These are phyloP conservation scores for Lepisosteus osseus DNA, from an alignment of 2,113 vertebrate species.

Conservation along the genomic window DNA sequence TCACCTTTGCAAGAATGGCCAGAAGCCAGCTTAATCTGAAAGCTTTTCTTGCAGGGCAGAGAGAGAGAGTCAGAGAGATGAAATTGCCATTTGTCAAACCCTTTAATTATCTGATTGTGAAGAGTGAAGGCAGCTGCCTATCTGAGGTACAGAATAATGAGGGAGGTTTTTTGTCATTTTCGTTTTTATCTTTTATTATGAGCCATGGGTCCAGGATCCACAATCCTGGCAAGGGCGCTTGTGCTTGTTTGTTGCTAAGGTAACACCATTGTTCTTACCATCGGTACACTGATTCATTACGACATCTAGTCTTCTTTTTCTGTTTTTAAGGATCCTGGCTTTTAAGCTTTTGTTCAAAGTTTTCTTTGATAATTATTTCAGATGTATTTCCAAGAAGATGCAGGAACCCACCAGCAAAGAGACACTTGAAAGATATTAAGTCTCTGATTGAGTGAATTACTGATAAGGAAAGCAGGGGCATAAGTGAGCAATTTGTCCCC, in stretches of 20 bases:
- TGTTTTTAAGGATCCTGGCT: background rate
- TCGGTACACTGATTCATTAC: background rate
- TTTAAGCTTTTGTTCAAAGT: background rate
- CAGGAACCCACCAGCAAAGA: background rate
- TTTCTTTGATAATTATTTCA: background rate
- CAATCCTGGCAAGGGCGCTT: constrained; percentile 10
- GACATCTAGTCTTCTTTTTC: background rate
- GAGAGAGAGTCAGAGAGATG: background rate
- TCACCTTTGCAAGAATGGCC: background rate
- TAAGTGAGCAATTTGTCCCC: background rate
- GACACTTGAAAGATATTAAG: background rate
- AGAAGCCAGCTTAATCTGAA: background rate
- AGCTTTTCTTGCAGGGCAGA: no score
- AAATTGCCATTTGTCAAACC: background rate
- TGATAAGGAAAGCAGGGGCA: background rate
- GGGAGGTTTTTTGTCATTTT: background rate
- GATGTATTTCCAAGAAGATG: background rate
- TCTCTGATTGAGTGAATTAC: background rate
- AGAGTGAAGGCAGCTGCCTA: background rate
- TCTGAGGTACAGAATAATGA: constrained; percentile 8
- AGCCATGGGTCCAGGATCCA: constrained; percentile 7
- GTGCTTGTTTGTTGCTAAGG: constrained; percentile 17
- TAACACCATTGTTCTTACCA: background rate
- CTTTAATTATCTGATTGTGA: constrained; percentile 12
- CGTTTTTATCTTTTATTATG: background rate